Evolutionary conservation across 2,888 invertebrate genomes (phyloP), one percentile per base, ranked within the genome.

Genomic region (Acleris laterana): DNA sequence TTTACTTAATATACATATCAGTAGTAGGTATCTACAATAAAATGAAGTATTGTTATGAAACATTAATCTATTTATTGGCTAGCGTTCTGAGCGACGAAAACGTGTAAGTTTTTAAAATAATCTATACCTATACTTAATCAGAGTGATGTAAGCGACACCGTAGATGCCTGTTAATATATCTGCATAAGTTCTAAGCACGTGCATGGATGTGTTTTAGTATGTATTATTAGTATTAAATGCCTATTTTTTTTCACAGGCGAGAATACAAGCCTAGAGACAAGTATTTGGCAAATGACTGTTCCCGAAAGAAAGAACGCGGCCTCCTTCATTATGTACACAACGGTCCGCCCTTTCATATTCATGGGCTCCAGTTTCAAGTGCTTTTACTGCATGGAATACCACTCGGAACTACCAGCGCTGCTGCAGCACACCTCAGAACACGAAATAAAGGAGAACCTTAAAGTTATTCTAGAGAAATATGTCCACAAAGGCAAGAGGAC

Each of bases 351-450:
- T 0, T 88, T 88, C 53, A 78, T 78, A 7, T 87, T 82, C 65
- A 84, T 82, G 78, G 87, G 87, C 0, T 81, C 76, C 2, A 81
- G 78, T 56, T 87, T 85, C 58, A 85, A 82, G 75, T 88, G 88
- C 65, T 88, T 88, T 65, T 88, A 73, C 67, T 88, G 88, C 68
- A 62, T 66, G 5, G 74, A 84, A 56, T 83, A 85, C 60, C 72
- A 79, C 62, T 77, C 80, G 0, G 85, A 88, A 5, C 42, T 77
- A 0, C 28, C 68, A 0, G 38, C 67, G 0, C 68, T 88, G 28
- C 57, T 84, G n/a, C 69, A 81, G 13, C 88, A 88, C 63, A 83
- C 83, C 0, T 42, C 63, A 0, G 71, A 72, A 0, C 88, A 88
- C 52, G 64, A 71, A 28, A 55, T 78, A 0, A 65, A 68, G 0